phyloP scores from a whole-genome alignment of 2,113 vertebrate species.

The Chlamydotis undulata region DNA sequence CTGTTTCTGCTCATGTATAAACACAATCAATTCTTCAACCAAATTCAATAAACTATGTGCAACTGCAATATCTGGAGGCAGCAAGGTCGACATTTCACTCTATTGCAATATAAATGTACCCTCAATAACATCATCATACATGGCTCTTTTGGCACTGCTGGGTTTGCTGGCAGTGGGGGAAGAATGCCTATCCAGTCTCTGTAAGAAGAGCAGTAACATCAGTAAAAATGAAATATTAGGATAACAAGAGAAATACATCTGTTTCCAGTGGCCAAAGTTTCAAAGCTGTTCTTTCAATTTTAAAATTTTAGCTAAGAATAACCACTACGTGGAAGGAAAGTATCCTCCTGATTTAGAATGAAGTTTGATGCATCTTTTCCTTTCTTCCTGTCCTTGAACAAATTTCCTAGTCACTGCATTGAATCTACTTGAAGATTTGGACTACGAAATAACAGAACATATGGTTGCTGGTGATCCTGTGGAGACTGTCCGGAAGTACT shows the following conservation, averaged over 20 bases:
- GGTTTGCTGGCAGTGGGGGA: neutral
- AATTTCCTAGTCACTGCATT: neutral
- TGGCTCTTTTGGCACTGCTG: neutral
- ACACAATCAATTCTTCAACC: neutral
- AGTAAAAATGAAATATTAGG: neutral
- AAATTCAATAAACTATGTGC: neutral
- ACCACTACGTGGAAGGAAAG: neutral
- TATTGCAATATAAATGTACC: neutral
- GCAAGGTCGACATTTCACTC: neutral
- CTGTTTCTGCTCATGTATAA: neutral
- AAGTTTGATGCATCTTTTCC: neutral
- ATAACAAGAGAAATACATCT: neutral
- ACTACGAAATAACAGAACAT: neutral
- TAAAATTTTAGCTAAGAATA: neutral
- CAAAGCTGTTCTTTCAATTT: neutral
- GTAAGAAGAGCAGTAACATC: neutral
- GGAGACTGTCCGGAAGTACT: conserved; percentile 77
- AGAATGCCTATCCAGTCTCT: neutral
- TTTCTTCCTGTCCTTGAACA: neutral
- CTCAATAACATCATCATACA: neutral
- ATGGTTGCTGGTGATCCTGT: neutral
- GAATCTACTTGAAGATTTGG: neutral
- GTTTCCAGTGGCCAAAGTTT: neutral
- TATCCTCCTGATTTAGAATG: neutral
- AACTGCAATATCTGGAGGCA: neutral